phyloP scores from a whole-genome alignment of 2,888 invertebrate species.

The Agelastica alni region DNA sequence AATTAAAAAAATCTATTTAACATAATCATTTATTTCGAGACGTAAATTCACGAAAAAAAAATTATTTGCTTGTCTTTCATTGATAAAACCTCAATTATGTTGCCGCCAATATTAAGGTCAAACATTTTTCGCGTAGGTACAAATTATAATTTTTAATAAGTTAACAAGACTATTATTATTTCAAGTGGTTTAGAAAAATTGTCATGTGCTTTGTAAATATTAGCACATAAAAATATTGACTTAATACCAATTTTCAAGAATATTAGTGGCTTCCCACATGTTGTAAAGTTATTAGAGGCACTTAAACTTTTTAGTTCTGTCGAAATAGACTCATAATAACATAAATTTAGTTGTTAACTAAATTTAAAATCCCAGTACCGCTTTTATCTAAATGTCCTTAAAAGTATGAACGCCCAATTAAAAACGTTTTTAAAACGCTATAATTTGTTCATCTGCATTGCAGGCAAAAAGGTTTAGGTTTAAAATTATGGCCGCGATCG shows the following conservation, averaged over 20 bases:
- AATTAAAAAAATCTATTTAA: not conserved
- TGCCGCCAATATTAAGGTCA: constrained; percentile 7
- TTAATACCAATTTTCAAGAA: not conserved
- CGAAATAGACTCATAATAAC: too few relatives aligned
- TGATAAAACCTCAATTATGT: constrained; percentile 8
- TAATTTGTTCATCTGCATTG: too few relatives aligned
- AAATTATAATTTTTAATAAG: constrained; percentile 14
- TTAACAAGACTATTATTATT: constrained; percentile 10
- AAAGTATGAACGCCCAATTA: too few relatives aligned
- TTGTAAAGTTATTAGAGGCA: not conserved
- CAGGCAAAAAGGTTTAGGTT: too few relatives aligned
- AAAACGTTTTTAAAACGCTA: too few relatives aligned
- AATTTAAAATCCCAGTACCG: too few relatives aligned
- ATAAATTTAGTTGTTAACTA: too few relatives aligned
- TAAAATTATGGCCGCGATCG: too few relatives aligned
- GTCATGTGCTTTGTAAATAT: constrained; percentile 4
- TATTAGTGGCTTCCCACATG: constrained; percentile 1
- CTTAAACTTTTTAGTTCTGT: too few relatives aligned
- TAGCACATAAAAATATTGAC: not conserved
- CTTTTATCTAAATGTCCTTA: too few relatives aligned
- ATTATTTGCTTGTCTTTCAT: not conserved
- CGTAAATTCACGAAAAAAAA: too few relatives aligned
- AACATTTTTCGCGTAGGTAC: constrained; percentile 8
- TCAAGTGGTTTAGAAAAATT: constrained; percentile 8
- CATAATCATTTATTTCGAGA: constrained; percentile 1